These are phyloP conservation scores for Hyposoter didymator DNA, from an alignment of 2,888 invertebrate genomes.

Conservation along the genomic window DNA sequence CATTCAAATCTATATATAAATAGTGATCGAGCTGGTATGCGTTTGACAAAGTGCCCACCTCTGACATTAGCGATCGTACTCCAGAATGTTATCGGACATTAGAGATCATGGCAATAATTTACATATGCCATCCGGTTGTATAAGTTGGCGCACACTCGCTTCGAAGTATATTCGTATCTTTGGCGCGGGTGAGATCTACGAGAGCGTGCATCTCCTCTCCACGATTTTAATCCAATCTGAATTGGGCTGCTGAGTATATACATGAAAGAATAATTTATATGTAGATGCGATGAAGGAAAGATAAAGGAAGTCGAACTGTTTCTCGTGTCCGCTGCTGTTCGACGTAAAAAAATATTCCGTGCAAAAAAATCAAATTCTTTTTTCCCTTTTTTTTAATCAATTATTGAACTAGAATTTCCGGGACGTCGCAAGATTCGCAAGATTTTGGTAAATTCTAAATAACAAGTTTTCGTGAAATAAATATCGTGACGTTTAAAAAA, in stretches of 20 bases:
- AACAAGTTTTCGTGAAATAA: not conserved
- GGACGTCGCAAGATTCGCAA: not conserved
- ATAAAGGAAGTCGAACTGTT: not conserved
- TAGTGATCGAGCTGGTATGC: slow-evolving; percentile 32
- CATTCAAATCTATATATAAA: slow-evolving; percentile 19
- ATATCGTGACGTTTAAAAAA: too few relatives aligned
- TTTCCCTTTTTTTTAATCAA: not conserved
- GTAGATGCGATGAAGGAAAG: not conserved
- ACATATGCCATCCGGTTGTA: slow-evolving; percentile 63
- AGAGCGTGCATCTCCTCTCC: slow-evolving; percentile 41
- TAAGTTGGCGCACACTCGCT: slow-evolving; percentile 21
- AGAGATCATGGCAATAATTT: slow-evolving; percentile 65
- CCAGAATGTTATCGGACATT: slow-evolving; percentile 63
- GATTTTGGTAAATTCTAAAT: not conserved
- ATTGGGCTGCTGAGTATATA: slow-evolving; percentile 15
- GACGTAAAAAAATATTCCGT: not conserved
- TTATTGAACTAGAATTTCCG: not conserved
- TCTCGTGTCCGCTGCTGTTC: not conserved
- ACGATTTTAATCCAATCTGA: slow-evolving; percentile 48
- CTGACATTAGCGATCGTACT: slow-evolving; percentile 65
- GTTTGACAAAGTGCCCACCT: slow-evolving; percentile 65
- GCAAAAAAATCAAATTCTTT: not conserved
- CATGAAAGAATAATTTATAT: not conserved
- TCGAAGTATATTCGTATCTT: slow-evolving; percentile 15
- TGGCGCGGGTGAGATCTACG: slow-evolving; percentile 55